A percentile compares a stretch with the other conserved stretches of the same genome.
phyloP scores from a whole-genome alignment of 2,113 vertebrate genomes.

The Cercocebus atys region DNA sequence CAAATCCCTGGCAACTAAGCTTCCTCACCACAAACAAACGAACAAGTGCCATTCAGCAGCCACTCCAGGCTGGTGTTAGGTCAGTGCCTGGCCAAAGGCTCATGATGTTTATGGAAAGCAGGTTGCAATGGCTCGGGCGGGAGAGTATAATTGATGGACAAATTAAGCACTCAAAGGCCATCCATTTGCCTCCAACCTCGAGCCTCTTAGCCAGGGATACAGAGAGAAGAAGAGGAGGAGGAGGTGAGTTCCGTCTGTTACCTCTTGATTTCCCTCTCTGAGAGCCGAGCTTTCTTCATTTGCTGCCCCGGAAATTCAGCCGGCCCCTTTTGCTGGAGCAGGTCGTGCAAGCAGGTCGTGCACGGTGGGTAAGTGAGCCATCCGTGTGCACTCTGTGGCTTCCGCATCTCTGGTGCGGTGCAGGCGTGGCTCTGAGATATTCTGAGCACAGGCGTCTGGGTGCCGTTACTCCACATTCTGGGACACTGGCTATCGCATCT shows the following conservation, averaged over 20 bases:
- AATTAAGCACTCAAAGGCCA: not conserved
- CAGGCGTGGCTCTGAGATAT: not conserved
- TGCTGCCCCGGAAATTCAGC: accelerated
- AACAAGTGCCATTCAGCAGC: not conserved
- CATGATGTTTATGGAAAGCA: not conserved
- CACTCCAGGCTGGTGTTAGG: accelerated
- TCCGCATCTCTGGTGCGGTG: not conserved
- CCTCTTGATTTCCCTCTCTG: accelerated
- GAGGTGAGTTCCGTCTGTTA: too few relatives aligned
- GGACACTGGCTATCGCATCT: accelerated
- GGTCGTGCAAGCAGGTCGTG: too few relatives aligned
- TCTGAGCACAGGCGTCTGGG: accelerated
- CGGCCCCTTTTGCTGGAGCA: accelerated
- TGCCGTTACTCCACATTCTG: accelerated
- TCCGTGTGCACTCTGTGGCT: not conserved
- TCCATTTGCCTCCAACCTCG: not conserved
- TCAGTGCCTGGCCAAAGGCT: accelerated
- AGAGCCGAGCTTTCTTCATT: not conserved
- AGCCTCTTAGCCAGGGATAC: not conserved
- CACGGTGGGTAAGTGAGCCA: accelerated
- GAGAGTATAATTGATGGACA: not conserved
- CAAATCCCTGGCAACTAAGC: not conserved
- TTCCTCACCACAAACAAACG: not conserved
- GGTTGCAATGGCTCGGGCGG: not conserved
- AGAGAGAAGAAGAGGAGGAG: not conserved